Evolutionary conservation across 1,140 invertebrate species (phyloP).

Genomic region (Bombus superbus): DNA sequence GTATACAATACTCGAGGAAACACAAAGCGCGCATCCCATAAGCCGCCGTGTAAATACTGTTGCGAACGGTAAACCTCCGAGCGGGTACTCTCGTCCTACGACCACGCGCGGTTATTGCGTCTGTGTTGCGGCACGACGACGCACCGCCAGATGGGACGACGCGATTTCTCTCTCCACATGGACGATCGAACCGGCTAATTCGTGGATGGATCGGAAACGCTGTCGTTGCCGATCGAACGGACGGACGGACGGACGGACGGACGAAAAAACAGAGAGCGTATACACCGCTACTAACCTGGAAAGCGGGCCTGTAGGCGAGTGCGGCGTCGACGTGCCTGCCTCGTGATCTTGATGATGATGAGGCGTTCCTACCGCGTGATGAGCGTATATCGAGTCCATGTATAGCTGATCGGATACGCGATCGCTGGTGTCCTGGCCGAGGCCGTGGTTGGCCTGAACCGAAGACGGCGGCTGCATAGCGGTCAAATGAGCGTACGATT

Average conservation of each 20-base stretch:
- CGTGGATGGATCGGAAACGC: rapidly evolving
- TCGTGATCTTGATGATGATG: slow-evolving; percentile 79
- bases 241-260: background rate
- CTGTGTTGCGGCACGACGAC: too few species aligned
- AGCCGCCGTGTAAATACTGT: slow-evolving; percentile 71
- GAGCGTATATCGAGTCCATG: slow-evolving; percentile 75
- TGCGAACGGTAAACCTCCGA: slow-evolving; percentile 32
- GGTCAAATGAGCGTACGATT: slow-evolving; percentile 78
- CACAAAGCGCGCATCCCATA: slow-evolving; percentile 41
- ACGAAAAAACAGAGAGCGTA: too few species aligned
- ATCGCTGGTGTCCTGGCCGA: slow-evolving; percentile 64
- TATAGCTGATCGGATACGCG: slow-evolving; percentile 75
- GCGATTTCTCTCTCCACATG: background rate
- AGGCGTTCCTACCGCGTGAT: slow-evolving; percentile 65
- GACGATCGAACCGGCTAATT: background rate
- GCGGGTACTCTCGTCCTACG: background rate
- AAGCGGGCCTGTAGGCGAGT: slow-evolving; percentile 73
- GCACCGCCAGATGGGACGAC: too few species aligned
- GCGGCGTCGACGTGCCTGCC: slow-evolving; percentile 66
- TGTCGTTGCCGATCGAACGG: background rate
- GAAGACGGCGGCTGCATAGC: slow-evolving; percentile 75
- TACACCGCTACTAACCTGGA: slow-evolving; percentile 70
- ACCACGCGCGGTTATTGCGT: background rate
- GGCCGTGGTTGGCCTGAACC: slow-evolving; percentile 68
- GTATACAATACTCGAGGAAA: slow-evolving; percentile 56